Evolutionary conservation across 2,888 invertebrate species (phyloP), one percentile per base, ranked within the genome.

Genomic region (Hypomecis punctinalis): DNA sequence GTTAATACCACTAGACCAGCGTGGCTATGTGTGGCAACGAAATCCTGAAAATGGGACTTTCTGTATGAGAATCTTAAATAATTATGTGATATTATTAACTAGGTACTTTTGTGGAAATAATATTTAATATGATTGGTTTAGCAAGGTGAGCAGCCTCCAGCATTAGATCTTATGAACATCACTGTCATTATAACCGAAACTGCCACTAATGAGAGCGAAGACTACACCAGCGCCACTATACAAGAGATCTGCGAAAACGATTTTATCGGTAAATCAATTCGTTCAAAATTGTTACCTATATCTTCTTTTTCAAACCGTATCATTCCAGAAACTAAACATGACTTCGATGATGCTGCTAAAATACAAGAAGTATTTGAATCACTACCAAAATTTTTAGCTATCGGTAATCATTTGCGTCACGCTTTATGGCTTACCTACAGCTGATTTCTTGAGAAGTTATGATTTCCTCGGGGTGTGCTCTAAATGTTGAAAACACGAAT

Each of bases 191-290:
- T 36, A 35, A 13, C 43, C 8, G 70, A 65, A 40, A 54, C 63
- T 39, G 13, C 45, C 6, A 10, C 42, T 6, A 62, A 63, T 7
- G 49, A 55, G 40, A 63, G 48, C 6, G 51, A 51, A 43, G 62
- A 56, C 3, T 57, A 49, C 47, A 9, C 42, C 5, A 43, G 51
- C 8, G 43, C 37, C 10, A 37, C 61, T 37, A 42, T 67, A 35
- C 70, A 70, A 35, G 76, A 79, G 52, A 68, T 73, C 11, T 68
- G 65, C 23, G 77, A 75, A 61, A 67, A 69, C 52, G 73, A 74
- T 45, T 67, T 63, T 45, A 72, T 73, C 59, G 79, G 79, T 81
- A 69, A 67, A 54, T 23, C 23, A 23, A 23, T 23, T 23, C 23
- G 23, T 23, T 23, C 23, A 2, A 23, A 23, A 23, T 23, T 23